Conservation (phyloP, 2,888 invertebrate species). For the Acanthacorydalis orientalis region DNA sequence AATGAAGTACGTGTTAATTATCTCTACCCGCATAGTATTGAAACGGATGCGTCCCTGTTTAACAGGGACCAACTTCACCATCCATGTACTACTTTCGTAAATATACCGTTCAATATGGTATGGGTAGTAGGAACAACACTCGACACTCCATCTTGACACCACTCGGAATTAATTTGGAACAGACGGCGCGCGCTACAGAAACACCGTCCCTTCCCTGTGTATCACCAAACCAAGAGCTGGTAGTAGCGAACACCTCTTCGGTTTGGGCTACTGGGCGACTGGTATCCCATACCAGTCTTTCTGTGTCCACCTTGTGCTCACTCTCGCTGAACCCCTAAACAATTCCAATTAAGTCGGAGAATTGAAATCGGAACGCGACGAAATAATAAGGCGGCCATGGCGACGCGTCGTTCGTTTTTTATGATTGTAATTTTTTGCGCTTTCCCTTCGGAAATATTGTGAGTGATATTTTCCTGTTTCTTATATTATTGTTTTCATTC, state of each 20-base stretch:
- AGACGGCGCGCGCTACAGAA: conserved; percentile 4
- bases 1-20: too few relatives aligned
- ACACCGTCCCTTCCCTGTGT: not conserved
- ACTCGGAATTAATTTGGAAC: conserved; percentile 9
- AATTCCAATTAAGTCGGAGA: conserved; percentile 9
- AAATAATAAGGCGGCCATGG: conserved; percentile 9
- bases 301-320: not conserved
- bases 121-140: conserved; percentile 2
- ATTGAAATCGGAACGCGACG: conserved; percentile 9
- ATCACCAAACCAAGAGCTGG: not conserved
- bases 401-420: conserved; percentile 6
- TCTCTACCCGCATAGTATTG: too few relatives aligned
- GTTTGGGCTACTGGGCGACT: too few relatives aligned
- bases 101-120: not conserved
- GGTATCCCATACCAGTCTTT: not conserved
- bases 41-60: too few relatives aligned
- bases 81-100: too few relatives aligned
- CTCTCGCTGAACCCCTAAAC: conserved; percentile 5
- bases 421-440: conserved; percentile 9
- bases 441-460: not conserved
- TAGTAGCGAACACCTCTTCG: not conserved
- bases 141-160: conserved; percentile 8
- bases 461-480: not conserved
- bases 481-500: not conserved
- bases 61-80: too few relatives aligned